Conservation (phyloP, 1,140 invertebrate genomes). For the Leptinotarsa lineolata region DNA sequence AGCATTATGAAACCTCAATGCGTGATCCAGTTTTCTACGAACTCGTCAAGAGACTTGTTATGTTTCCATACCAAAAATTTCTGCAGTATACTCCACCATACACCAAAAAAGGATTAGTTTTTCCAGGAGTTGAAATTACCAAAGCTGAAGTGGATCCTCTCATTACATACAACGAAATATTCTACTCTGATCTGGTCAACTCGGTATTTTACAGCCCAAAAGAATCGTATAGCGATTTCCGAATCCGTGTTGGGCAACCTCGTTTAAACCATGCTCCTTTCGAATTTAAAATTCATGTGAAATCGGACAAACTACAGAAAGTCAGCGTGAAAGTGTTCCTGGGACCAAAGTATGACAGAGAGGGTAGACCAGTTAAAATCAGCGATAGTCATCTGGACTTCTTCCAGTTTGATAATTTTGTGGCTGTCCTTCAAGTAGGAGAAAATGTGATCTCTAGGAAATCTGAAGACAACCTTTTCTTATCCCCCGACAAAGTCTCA, state of each 20-base stretch:
- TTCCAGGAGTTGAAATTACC: conserved; percentile 66
- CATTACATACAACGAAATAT: conserved; percentile 68
- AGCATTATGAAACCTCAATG: conserved; percentile 63
- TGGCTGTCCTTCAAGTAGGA: neutral
- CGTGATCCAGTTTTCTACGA: conserved; percentile 71
- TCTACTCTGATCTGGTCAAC: conserved; percentile 69
- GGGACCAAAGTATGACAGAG: neutral
- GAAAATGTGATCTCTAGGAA: neutral
- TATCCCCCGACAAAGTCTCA: neutral
- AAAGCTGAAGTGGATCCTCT: conserved; percentile 66
- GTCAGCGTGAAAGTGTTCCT: neutral
- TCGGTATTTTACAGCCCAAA: conserved; percentile 57
- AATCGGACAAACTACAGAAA: neutral
- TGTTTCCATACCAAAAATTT: conserved; percentile 55
- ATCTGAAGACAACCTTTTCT: neutral
- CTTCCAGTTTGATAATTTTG: no score
- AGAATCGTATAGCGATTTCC: conserved; percentile 43
- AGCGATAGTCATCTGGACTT: no score
- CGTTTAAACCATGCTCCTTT: neutral
- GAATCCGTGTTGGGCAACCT: conserved; percentile 49
- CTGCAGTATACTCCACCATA: conserved; percentile 59
- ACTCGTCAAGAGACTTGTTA: conserved; percentile 61
- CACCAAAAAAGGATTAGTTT: conserved; percentile 62
- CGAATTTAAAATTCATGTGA: neutral
- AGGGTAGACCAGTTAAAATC: no score